Percentiles rank a stretch among this genome's conserved stretches.
These are phyloP conservation scores for Gobionotothen gibberifrons DNA, from an alignment of 2,797 vertebrate species.

Conservation along the genomic window DNA sequence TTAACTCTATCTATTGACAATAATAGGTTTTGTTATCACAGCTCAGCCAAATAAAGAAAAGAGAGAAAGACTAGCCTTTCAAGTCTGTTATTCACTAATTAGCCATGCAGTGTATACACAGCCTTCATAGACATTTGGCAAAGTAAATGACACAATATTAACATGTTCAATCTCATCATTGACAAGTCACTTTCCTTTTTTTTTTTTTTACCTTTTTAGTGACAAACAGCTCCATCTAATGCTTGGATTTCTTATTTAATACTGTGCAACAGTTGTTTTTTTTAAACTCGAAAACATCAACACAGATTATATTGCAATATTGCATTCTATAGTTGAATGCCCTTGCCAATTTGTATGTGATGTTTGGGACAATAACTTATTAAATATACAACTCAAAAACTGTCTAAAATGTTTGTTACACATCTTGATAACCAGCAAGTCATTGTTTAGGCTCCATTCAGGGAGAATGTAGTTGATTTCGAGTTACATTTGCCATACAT, in stretches of 20 bases:
- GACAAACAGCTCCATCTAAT: conserved; percentile 6
- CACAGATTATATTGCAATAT: background rate
- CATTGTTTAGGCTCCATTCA: background rate
- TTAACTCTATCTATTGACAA: background rate
- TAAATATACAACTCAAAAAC: no score
- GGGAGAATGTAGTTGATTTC: background rate
- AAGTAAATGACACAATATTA: conserved; percentile 18
- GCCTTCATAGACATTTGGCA: background rate
- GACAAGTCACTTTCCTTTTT: conserved; percentile 6
- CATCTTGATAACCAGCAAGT: background rate
- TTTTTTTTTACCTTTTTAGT: background rate
- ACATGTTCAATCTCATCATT: conserved; percentile 9
- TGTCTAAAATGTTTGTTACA: background rate
- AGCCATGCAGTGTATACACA: background rate
- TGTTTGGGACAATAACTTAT: background rate
- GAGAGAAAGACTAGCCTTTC: background rate
- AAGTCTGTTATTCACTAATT: conserved; percentile 7
- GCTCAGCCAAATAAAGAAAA: background rate
- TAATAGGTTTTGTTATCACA: conserved; percentile 11
- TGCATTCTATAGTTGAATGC: background rate
- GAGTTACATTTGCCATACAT: background rate
- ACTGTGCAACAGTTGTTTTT: background rate
- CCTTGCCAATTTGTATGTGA: background rate
- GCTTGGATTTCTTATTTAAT: background rate
- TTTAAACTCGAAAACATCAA: background rate